Conservation (phyloP, 2,113 vertebrate genomes). For the Engystomops pustulosus region DNA sequence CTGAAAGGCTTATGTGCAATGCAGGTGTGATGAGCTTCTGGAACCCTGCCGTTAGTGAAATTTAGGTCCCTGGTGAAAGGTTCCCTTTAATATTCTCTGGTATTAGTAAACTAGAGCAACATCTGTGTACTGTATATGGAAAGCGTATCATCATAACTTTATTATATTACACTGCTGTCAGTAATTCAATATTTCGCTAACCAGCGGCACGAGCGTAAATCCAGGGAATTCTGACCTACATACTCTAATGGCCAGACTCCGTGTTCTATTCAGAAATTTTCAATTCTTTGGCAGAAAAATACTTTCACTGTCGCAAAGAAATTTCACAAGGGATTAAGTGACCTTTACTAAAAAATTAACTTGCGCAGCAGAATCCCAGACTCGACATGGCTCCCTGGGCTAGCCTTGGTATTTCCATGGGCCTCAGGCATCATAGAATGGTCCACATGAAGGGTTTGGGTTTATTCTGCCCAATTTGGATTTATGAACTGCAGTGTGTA, state of each 20-base stretch:
- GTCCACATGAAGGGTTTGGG: slow-evolving; percentile 1
- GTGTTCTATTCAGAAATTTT: background rate
- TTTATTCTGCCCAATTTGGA: background rate
- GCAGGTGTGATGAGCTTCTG: too few species aligned
- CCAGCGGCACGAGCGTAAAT: background rate
- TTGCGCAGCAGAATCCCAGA: slow-evolving; percentile 11
- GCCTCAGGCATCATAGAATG: background rate
- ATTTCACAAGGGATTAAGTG: slow-evolving; percentile 29
- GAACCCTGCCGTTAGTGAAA: too few species aligned
- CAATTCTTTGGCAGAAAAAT: slow-evolving; percentile 1
- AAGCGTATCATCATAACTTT: background rate
- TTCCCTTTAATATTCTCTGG: too few species aligned
- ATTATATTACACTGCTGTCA: background rate
- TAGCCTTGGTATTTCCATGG: slow-evolving; percentile 22
- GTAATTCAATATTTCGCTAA: background rate
- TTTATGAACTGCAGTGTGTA: slow-evolving; percentile 17
- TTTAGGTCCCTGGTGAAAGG: too few species aligned
- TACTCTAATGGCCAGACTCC: background rate
- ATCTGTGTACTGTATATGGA: too few species aligned
- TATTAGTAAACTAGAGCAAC: too few species aligned
- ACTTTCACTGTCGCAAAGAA: slow-evolving; percentile 1
- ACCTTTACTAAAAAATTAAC: slow-evolving; percentile 39
- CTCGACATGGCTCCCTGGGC: slow-evolving; percentile 7
- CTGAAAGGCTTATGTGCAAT: too few species aligned
- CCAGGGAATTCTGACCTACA: background rate